Percentiles rank a stretch among this genome's conserved stretches.
Conservation (phyloP, 2,888 invertebrate species). For the Drosophila acutilabella region DNA sequence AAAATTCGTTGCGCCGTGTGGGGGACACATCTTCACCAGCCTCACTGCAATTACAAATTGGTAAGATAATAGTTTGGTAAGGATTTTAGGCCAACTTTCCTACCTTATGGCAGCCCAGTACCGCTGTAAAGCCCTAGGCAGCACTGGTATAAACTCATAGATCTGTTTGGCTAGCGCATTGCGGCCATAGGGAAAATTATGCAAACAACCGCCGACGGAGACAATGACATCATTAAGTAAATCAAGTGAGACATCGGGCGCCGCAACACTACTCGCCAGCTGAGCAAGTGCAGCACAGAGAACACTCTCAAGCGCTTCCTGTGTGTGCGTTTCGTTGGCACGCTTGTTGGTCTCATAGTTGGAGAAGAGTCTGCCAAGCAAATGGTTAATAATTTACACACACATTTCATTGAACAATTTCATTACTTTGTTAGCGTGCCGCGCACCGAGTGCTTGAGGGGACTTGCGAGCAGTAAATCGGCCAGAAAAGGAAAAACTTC, state of each 20-base stretch:
- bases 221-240: constrained; percentile 69
- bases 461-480: constrained; percentile 81
- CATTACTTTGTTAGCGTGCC: constrained; percentile 83
- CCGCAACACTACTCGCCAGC: constrained; percentile 45
- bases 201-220: constrained; percentile 80
- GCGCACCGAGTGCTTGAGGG: constrained; percentile 84
- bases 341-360: constrained; percentile 20
- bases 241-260: constrained; percentile 23
- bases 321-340: constrained; percentile 36
- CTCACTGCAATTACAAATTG: constrained; percentile 6
- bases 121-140: constrained; percentile 70
- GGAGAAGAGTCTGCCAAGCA: constrained; percentile 54
- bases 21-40: constrained; percentile 69
- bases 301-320: constrained; percentile 53
- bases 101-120: constrained; percentile 78
- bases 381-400: background rate
- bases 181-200: constrained; percentile 83
- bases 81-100: constrained; percentile 3
- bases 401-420: background rate
- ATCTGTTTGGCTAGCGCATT: constrained; percentile 72
- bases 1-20: constrained; percentile 82
- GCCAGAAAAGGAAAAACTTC: constrained; percentile 68
- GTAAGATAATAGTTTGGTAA: no score
- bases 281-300: constrained; percentile 62
- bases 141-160: constrained; percentile 67